phyloP scores from a whole-genome alignment of 2,888 invertebrate genomes.

The Phyllotreta striolata region DNA sequence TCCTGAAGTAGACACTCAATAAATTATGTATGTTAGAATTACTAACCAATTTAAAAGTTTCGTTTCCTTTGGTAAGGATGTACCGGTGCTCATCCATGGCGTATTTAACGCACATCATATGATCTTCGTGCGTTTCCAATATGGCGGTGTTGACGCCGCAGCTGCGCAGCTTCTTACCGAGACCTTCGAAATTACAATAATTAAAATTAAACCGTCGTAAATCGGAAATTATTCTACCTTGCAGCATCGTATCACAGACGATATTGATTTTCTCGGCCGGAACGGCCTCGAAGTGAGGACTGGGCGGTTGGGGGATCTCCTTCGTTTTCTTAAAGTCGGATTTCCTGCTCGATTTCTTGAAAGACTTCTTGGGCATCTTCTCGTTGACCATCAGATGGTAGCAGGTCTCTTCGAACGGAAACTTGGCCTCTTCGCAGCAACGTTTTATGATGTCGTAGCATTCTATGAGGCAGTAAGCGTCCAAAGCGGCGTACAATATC shows the following conservation, averaged over 20 bases:
- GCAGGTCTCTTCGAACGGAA: constrained; percentile 72
- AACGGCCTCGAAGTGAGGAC: constrained; percentile 49
- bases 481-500: constrained; percentile 84
- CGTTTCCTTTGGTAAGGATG: constrained; percentile 65
- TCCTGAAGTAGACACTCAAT: too few relatives aligned
- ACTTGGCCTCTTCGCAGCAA: constrained; percentile 62
- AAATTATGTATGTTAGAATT: constrained; percentile 7
- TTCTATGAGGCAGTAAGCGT: constrained; percentile 82
- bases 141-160: constrained; percentile 69
- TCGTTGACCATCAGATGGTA: constrained; percentile 67
- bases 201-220: too few relatives aligned
- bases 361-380: constrained; percentile 59
- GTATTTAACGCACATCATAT: constrained; percentile 64
- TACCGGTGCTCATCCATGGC: constrained; percentile 65
- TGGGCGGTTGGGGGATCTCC: constrained; percentile 49
- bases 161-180: constrained; percentile 70
- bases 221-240: constrained; percentile 36
- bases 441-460: constrained; percentile 73
- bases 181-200: constrained; percentile 55
- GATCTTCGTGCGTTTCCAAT: constrained; percentile 62
- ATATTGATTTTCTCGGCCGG: constrained; percentile 57
- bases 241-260: constrained; percentile 70
- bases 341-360: constrained; percentile 56
- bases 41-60: constrained; percentile 60
- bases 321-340: too few relatives aligned